Conservation (phyloP, 2,113 vertebrate species). For the Melierax canorus region DNA sequence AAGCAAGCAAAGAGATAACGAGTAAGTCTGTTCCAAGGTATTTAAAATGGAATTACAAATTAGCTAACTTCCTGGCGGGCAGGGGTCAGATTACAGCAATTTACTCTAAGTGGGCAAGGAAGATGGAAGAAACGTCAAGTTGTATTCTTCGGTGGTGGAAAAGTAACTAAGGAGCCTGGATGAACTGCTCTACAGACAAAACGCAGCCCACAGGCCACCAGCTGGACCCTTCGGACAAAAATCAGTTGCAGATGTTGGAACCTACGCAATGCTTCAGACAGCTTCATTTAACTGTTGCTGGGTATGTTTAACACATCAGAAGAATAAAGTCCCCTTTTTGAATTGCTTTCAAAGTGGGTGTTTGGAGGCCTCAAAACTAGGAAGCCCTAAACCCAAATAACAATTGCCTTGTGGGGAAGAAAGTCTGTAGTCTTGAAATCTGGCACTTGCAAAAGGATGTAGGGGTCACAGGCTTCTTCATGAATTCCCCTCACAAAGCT, state of each 20-base stretch:
- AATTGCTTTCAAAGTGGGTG: not conserved
- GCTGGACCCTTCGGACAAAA: not conserved
- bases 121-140: not conserved
- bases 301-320: not conserved
- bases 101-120: not conserved
- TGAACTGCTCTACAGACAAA: not conserved
- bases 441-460: not conserved
- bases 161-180: not conserved
- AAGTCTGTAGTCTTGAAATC: not conserved
- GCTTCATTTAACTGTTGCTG: not conserved
- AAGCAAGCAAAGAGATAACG: not conserved
- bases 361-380: not conserved
- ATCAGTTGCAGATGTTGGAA: not conserved
- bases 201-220: not conserved
- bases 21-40: not conserved
- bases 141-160: not conserved
- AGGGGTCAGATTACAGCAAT: not conserved
- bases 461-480: not conserved
- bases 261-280: not conserved
- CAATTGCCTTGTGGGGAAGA: not conserved
- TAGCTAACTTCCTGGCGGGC: not conserved
- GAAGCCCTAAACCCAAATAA: not conserved
- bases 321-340: not conserved
- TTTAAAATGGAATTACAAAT: constrained; percentile 1
- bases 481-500: not conserved